phyloP scores from a whole-genome alignment of 2,888 invertebrate genomes.

The Lumbricus terrestris region DNA sequence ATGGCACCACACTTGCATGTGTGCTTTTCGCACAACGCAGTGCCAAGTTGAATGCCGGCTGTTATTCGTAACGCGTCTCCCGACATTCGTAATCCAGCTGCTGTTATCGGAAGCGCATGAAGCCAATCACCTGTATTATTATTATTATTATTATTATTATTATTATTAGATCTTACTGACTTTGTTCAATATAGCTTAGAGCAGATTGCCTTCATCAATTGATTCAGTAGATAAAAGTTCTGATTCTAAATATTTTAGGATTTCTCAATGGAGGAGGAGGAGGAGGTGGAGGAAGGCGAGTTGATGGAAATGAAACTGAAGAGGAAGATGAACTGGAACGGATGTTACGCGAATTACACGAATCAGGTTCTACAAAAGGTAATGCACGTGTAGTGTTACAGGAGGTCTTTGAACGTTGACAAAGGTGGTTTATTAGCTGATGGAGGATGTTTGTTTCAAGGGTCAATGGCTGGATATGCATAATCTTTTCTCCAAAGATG shows the following conservation, averaged over 20 bases:
- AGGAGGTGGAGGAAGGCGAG: not conserved
- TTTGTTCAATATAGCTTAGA: not conserved
- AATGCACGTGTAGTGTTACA: not conserved
- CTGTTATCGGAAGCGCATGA: too few species aligned
- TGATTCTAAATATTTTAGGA: not conserved
- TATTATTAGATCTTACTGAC: too few species aligned
- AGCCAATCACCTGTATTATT: too few species aligned
- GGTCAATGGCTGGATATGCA: not conserved
- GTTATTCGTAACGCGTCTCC: too few species aligned
- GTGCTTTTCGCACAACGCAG: too few species aligned
- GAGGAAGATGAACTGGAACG: constrained; percentile 32
- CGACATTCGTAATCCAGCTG: too few species aligned
- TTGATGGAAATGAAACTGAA: constrained; percentile 16
- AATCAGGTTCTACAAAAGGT: constrained; percentile 5
- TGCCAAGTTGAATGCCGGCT: too few species aligned
- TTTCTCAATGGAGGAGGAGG: not conserved
- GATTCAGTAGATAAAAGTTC: not conserved
- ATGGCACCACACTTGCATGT: too few species aligned
- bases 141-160: too few species aligned
- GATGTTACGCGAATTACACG: constrained; percentile 25
- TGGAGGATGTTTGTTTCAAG: not conserved
- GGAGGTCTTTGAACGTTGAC: not conserved
- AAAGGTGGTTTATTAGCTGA: not conserved
- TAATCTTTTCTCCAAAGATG: not conserved
- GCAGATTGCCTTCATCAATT: not conserved